A percentile compares a stretch with the other conserved stretches of the same genome.
Conservation (phyloP, 2,797 vertebrate species). For the Scolopax rusticola region DNA sequence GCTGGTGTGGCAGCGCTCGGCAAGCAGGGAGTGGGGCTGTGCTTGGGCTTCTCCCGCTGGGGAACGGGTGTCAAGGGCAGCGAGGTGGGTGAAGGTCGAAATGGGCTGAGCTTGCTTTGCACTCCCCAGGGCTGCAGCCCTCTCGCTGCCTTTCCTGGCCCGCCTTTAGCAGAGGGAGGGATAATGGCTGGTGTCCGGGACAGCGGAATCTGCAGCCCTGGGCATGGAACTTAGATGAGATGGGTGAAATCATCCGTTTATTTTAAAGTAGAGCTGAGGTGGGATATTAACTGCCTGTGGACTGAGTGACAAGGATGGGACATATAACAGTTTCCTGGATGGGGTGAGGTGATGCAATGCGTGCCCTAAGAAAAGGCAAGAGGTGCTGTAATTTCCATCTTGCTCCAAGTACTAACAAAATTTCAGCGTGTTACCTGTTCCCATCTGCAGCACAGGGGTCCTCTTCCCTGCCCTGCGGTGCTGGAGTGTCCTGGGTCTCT, state of each 20-base stretch:
- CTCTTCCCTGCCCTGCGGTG: accelerated
- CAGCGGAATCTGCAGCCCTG: accelerated
- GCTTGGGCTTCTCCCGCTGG: background rate
- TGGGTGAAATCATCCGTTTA: accelerated
- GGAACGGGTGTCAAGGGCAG: accelerated
- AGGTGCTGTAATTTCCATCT: background rate
- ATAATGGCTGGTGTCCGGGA: accelerated
- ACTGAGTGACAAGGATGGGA: accelerated
- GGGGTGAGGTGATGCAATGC: accelerated
- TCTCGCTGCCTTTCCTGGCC: accelerated
- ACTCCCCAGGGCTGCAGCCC: accelerated
- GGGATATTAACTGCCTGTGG: background rate
- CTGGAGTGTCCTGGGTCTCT: no score
- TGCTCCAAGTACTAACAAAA: background rate
- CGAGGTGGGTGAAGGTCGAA: background rate
- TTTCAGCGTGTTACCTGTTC: accelerated
- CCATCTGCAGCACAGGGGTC: accelerated
- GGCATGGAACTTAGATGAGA: accelerated
- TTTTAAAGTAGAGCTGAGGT: background rate
- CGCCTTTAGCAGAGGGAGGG: background rate
- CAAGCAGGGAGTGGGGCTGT: no score
- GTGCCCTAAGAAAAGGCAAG: background rate
- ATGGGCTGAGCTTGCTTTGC: accelerated
- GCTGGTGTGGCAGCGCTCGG: accelerated
- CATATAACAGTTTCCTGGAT: accelerated